phyloP scores from a whole-genome alignment of 2,888 invertebrate genomes.

The Chloroclysta siterata region DNA sequence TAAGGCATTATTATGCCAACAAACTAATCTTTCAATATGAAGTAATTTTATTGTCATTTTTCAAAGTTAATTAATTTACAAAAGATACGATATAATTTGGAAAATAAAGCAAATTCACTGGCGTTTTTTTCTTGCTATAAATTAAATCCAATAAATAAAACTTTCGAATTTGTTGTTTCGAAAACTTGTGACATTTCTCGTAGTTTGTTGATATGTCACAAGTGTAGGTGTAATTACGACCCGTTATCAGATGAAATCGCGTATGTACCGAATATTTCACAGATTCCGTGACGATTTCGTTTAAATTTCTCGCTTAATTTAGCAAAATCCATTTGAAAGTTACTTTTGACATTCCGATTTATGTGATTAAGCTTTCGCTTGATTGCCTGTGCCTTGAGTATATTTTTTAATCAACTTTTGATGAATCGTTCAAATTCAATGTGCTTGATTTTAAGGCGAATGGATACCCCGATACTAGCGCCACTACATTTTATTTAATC shows the following conservation, averaged over 20 bases:
- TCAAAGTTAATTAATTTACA: no score
- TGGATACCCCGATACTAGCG: no score
- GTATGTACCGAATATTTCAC: constrained; percentile 55
- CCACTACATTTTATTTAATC: no score
- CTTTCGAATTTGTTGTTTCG: neutral
- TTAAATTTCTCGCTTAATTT: constrained; percentile 42
- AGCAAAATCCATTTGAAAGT: constrained; percentile 42
- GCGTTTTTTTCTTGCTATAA: neutral
- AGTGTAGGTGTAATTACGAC: constrained; percentile 10
- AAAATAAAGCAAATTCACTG: no score
- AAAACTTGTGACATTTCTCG: neutral
- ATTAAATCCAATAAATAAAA: no score
- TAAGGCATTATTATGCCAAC: no score
- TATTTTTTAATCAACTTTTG: constrained; percentile 17
- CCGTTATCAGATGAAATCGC: constrained; percentile 29
- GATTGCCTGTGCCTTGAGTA: constrained; percentile 29
- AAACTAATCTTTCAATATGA: no score
- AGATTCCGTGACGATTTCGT: constrained; percentile 44
- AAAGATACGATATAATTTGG: no score
- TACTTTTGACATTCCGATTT: constrained; percentile 57
- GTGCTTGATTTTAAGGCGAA: neutral
- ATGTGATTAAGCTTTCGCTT: constrained; percentile 54
- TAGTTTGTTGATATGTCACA: neutral
- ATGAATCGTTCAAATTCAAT: constrained; percentile 7
- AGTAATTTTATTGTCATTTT: no score